Percentiles rank a stretch among this genome's conserved stretches.
These are phyloP conservation scores for Uria aalge DNA, from an alignment of 2,113 vertebrate genomes.

Conservation along the genomic window DNA sequence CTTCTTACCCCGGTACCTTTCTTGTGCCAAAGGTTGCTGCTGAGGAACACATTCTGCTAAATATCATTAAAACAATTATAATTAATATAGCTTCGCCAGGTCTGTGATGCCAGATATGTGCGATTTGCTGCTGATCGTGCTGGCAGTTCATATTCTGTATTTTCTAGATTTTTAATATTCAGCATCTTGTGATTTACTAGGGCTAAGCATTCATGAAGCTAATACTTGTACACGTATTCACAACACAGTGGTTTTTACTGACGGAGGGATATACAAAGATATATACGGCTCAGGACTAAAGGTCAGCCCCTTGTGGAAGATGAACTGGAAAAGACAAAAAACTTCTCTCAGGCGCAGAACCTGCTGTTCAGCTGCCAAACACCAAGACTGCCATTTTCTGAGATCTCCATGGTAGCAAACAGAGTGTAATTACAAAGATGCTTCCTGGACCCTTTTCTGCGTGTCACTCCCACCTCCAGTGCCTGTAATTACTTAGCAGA, in stretches of 20 bases:
- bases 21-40: background rate
- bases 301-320: background rate
- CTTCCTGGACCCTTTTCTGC: background rate
- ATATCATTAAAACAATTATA: background rate
- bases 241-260: background rate
- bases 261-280: background rate
- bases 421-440: background rate
- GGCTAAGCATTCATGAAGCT: background rate
- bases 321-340: background rate
- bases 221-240: background rate
- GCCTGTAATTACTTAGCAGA: background rate
- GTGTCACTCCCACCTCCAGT: background rate
- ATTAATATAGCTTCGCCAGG: background rate
- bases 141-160: background rate
- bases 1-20: background rate
- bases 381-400: background rate
- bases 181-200: background rate
- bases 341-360: background rate
- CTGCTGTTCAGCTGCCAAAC: background rate
- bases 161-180: background rate
- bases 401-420: background rate
- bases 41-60: background rate
- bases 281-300: background rate
- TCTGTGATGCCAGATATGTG: background rate
- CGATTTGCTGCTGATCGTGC: background rate